phyloP scores from a whole-genome alignment of 2,888 invertebrate species.

The Eretmocerus hayati region DNA sequence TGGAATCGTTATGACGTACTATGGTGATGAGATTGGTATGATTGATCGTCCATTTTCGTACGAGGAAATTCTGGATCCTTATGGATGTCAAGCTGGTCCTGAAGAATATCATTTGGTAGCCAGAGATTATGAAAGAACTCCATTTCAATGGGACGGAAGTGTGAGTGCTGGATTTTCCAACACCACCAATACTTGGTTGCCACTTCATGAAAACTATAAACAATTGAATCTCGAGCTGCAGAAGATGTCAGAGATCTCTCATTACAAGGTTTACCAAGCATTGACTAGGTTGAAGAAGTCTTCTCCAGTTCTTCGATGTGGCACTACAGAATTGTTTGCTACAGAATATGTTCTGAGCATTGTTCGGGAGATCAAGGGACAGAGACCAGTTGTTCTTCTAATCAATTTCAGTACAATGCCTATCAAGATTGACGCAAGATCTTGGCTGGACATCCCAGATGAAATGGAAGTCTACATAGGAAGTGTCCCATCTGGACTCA shows the following conservation, averaged over 20 bases:
- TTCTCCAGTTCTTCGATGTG: no score
- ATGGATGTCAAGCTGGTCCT: conserved; percentile 57
- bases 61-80: conserved; percentile 44
- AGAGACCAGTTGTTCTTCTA: no score
- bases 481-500: conserved; percentile 26
- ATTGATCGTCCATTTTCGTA: conserved; percentile 54
- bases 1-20: no score
- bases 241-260: conserved; percentile 39
- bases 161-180: no score
- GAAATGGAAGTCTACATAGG: conserved; percentile 24
- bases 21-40: no score
- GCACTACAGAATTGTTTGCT: no score
- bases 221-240: no score
- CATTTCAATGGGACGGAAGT: conserved; percentile 58
- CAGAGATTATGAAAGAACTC: conserved; percentile 50
- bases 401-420: conserved; percentile 24
- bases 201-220: no score
- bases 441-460: conserved; percentile 26
- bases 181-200: no score
- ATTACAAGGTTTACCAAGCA: conserved; percentile 54
- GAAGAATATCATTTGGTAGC: conserved; percentile 49
- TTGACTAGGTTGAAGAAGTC: conserved; percentile 51
- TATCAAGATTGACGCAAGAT: conserved; percentile 23
- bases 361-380: no score
- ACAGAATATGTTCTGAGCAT: no score